phyloP scores from a whole-genome alignment of 2,888 invertebrate species.

The Galeruca laticollis region DNA sequence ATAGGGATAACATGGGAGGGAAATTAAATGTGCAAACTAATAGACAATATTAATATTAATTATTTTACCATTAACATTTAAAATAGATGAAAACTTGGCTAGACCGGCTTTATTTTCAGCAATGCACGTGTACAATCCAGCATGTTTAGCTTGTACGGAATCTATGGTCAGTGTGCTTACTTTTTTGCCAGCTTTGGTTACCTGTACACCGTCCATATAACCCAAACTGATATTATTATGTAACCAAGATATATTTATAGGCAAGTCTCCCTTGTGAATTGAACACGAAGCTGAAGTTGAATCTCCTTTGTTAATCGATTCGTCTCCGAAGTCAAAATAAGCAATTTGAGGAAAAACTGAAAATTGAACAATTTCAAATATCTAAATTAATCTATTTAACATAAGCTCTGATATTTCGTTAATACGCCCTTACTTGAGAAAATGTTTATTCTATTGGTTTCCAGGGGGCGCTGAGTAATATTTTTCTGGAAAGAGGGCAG shows the following conservation, averaged over 20 bases:
- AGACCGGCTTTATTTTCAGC: slow-evolving; percentile 77
- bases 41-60: slow-evolving; percentile 12
- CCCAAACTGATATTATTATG: slow-evolving; percentile 69
- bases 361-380: slow-evolving; percentile 11
- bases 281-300: slow-evolving; percentile 77
- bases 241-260: slow-evolving; percentile 75
- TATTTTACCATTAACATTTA: slow-evolving; percentile 77
- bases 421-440: too few species aligned
- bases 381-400: too few species aligned
- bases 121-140: slow-evolving; percentile 79
- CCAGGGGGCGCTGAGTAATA: too few species aligned
- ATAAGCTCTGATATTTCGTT: too few species aligned
- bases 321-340: slow-evolving; percentile 71
- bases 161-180: slow-evolving; percentile 75
- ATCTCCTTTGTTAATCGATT: slow-evolving; percentile 76
- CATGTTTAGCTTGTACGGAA: slow-evolving; percentile 74
- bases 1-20: slow-evolving; percentile 11
- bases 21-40: not conserved
- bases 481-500: too few species aligned
- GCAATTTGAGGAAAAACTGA: slow-evolving; percentile 69
- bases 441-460: too few species aligned
- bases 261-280: slow-evolving; percentile 79
- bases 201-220: slow-evolving; percentile 60
- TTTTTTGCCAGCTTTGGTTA: slow-evolving; percentile 68
- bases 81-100: slow-evolving; percentile 72